A percentile compares a stretch with the other conserved stretches of the same genome.
phyloP scores from a whole-genome alignment of 1,140 invertebrate genomes.

The Dreissena polymorpha region DNA sequence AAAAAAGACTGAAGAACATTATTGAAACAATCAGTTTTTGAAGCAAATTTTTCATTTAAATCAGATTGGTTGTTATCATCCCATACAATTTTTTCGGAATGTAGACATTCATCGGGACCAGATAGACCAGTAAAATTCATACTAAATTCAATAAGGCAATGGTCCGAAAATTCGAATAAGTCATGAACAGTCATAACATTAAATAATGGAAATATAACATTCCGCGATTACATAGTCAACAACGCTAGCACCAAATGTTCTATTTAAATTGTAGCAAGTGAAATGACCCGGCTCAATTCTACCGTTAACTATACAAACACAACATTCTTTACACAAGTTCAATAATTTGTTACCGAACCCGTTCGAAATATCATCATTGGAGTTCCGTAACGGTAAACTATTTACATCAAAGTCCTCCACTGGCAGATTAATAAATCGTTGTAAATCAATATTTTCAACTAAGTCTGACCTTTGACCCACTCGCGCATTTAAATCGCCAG shows the following conservation, averaged over 20 bases:
- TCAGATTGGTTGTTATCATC: constrained; percentile 7
- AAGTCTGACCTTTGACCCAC: constrained; percentile 23
- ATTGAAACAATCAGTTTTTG: neutral
- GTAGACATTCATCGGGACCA: neutral
- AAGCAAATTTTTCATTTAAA: constrained; percentile 12
- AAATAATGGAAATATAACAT: neutral
- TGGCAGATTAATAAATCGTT: constrained; percentile 12
- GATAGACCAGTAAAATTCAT: neutral
- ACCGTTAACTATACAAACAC: constrained; percentile 5
- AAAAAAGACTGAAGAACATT: constrained; percentile 2
- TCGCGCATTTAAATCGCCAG: constrained; percentile 2
- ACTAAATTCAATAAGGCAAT: constrained; percentile 20
- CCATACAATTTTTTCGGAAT: neutral
- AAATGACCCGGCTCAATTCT: neutral
- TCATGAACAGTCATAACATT: constrained; percentile 7
- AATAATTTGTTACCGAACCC: constrained; percentile 17
- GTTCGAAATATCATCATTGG: neutral
- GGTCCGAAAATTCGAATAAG: constrained; percentile 16
- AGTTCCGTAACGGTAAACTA: constrained; percentile 4
- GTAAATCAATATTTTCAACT: constrained; percentile 16
- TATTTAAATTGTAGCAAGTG: constrained; percentile 16
- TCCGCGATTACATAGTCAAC: constrained; percentile 19
- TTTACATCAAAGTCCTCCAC: neutral
- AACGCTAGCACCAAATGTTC: constrained; percentile 16
- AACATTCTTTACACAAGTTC: constrained; percentile 20